Conservation (phyloP, 2,888 invertebrate species). For the Abrostola triplasia region DNA sequence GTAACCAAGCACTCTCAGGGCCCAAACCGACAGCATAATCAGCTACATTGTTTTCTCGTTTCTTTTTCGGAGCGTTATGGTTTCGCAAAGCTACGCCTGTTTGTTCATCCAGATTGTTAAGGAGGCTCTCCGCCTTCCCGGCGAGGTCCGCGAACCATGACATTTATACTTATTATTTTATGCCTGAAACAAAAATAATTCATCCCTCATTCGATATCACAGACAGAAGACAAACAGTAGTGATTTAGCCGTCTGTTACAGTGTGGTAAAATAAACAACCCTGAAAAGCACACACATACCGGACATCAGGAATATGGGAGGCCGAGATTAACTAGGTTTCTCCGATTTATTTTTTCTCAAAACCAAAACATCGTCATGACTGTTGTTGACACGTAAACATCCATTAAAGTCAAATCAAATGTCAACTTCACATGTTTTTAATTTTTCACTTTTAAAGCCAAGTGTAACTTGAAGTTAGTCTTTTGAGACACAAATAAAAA, state of each 20-base stretch:
- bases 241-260: background rate
- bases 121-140: constrained; percentile 92
- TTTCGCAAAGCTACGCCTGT: constrained; percentile 90
- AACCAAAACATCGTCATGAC: constrained; percentile 51
- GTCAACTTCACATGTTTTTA: background rate
- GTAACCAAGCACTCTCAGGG: constrained; percentile 60
- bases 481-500: background rate
- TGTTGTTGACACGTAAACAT: constrained; percentile 57
- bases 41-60: constrained; percentile 56
- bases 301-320: constrained; percentile 43
- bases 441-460: background rate
- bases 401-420: constrained; percentile 2
- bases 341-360: constrained; percentile 27
- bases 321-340: constrained; percentile 12
- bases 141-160: constrained; percentile 93
- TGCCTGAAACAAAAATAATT: constrained; percentile 51
- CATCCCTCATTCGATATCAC: background rate
- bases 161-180: constrained; percentile 80
- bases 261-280: background rate
- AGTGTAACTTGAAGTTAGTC: background rate
- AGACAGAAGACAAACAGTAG: background rate
- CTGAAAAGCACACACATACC: constrained; percentile 28
- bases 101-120: constrained; percentile 92
- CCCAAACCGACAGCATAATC: constrained; percentile 48
- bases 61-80: constrained; percentile 69